Conservation (phyloP, 2,113 vertebrate genomes). For the Alectura lathami region DNA sequence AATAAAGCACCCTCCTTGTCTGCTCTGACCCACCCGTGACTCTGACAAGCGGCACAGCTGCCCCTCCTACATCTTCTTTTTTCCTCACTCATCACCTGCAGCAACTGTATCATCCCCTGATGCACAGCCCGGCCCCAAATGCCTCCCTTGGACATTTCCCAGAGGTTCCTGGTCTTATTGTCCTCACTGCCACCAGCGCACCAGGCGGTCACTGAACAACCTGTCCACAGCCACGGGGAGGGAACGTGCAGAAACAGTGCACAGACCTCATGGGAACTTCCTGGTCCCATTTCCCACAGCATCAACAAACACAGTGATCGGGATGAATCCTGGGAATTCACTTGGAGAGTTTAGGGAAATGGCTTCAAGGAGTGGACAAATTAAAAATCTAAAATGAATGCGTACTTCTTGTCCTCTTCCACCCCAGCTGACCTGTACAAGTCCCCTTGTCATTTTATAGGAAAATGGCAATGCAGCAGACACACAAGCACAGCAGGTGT, state of each 20-base stretch:
- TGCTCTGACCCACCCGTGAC: not conserved
- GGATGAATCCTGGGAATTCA: not conserved
- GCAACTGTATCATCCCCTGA: not conserved
- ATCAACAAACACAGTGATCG: not conserved
- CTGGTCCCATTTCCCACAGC: not conserved
- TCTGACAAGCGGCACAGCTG: not conserved
- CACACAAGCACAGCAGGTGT: not conserved
- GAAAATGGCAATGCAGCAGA: not conserved
- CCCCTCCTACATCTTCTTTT: not conserved
- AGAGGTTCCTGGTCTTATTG: not conserved
- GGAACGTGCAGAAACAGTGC: not conserved
- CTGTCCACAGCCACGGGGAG: not conserved
- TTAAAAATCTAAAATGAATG: not conserved
- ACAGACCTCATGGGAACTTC: not conserved
- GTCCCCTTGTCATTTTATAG: not conserved
- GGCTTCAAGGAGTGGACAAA: rapidly evolving
- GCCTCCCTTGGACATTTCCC: not conserved
- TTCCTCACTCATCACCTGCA: not conserved
- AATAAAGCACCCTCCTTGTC: not conserved
- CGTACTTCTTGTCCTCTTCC: not conserved
- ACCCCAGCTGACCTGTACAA: not conserved
- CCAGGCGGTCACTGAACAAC: not conserved
- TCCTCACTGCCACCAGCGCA: not conserved
- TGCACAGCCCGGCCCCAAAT: not conserved
- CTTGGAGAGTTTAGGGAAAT: not conserved